A percentile compares a stretch with the other conserved stretches of the same genome.
Evolutionary conservation across 2,888 invertebrate species (phyloP).

Genomic region (Eristalis tenax): DNA sequence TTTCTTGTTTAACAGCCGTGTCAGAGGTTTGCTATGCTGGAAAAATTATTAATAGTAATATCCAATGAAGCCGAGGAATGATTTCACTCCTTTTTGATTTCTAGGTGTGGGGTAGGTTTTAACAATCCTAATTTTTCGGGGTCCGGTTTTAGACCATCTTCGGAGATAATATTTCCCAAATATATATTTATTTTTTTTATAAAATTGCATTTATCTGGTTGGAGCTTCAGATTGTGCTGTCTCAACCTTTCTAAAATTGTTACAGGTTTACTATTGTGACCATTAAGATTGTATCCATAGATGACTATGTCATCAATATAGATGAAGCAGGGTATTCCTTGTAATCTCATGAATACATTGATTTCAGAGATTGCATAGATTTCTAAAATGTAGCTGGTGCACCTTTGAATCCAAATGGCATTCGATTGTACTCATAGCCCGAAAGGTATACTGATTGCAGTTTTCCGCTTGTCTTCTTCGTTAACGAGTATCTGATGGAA

Average conservation of each 20-base stretch:
- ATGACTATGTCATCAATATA: no score
- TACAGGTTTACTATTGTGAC: not conserved
- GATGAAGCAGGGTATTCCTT: no score
- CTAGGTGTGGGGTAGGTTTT: no score
- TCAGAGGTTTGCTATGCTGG: not conserved
- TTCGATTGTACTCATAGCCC: slow-evolving; percentile 18
- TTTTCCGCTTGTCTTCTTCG: slow-evolving; percentile 7
- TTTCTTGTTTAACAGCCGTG: slow-evolving; percentile 17
- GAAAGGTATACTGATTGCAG: slow-evolving; percentile 11
- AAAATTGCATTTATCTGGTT: not conserved
- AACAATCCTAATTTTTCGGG: no score
- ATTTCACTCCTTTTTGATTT: no score
- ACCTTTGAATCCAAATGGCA: slow-evolving; percentile 27
- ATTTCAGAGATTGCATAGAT: no score
- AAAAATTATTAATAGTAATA: no score
- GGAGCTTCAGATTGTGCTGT: not conserved
- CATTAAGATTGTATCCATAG: not conserved
- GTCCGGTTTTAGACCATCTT: no score
- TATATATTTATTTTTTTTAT: slow-evolving; percentile 6
- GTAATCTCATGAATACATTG: slow-evolving; percentile 50
- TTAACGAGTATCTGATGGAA: slow-evolving; percentile 33
- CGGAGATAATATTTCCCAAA: slow-evolving; percentile 56
- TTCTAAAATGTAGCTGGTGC: slow-evolving; percentile 29
- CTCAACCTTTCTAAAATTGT: not conserved
- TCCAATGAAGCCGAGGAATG: no score